Evolutionary conservation across 2,113 vertebrate species (phyloP), one percentile per base, ranked within the genome.

Genomic region (Piliocolobus tephrosceles): DNA sequence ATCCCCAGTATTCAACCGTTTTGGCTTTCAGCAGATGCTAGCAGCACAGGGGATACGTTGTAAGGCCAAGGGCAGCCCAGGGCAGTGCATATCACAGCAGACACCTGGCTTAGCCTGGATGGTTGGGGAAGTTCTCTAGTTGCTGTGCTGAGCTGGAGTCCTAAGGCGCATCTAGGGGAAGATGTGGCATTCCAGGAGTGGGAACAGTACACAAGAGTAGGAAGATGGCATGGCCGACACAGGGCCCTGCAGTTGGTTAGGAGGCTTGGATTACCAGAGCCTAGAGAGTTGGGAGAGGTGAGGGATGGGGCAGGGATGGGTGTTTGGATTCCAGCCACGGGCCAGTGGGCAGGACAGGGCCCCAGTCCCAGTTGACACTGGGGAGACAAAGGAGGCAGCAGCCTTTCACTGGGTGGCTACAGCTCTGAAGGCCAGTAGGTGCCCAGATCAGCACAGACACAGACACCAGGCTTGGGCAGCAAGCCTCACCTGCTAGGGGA

Each of bases 221-320:
- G 0, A 17, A 40, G 40, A 5, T 5, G 2, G 17, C 13, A 0
- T 20, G 68, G 72, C 79, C 38, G 72, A 14, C 0, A 0, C 2
- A 16, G 30, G 23, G 27, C 4, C 35, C 57, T 1, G 0, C 6
- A 7, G 8, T 35, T n/a, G 40, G 58, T 11, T 16, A 17, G 1
- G 84, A 20, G 6, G 72, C 64, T 22, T 23, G 35, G 38, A 30
- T 38, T 73, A 18, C 13, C 1, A 0, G 30, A 66, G 25, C 11
- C 4, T 14, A 8, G 9, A 1, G 3, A 58, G 18, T 27, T 8
- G 30, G 5, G 5, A 2, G 27, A 47, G 11, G 52, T 61, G n/a
- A 50, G 47, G 72, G 8, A 7, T 43, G 12, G 12, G 75, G 16
- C 16, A 50, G 75, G 75, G 43, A 50, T 8, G 16, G 27, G 43